These are phyloP conservation scores for Tautogolabrus adspersus DNA, from an alignment of 2,113 vertebrate genomes.

Conservation along the genomic window DNA sequence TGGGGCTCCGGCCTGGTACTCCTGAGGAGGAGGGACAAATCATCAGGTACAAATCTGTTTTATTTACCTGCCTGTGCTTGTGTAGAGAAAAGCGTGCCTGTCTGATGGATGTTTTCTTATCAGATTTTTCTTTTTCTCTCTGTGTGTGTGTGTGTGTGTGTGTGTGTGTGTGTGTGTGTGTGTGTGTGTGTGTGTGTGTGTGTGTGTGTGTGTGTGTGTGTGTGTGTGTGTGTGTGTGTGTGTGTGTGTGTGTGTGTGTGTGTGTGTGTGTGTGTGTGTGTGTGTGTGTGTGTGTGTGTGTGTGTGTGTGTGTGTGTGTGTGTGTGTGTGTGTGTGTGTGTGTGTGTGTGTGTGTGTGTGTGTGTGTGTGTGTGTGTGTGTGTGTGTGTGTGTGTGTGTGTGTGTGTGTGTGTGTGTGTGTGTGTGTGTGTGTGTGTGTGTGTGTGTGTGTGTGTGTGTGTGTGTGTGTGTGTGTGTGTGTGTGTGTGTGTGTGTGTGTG, in stretches of 20 bases:
- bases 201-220: constrained; percentile 41
- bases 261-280: constrained; percentile 40
- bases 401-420: constrained; percentile 33
- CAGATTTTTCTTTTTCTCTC: constrained; percentile 1
- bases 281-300: constrained; percentile 33
- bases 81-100: not conserved
- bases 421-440: constrained; percentile 30
- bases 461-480: constrained; percentile 30
- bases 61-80: not conserved
- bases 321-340: constrained; percentile 43
- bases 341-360: constrained; percentile 30
- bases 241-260: constrained; percentile 42
- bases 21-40: constrained; percentile 98
- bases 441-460: constrained; percentile 43
- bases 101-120: not conserved
- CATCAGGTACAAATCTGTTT: constrained; percentile 86
- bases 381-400: constrained; percentile 44
- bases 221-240: constrained; percentile 24
- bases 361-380: constrained; percentile 33
- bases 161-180: constrained; percentile 28
- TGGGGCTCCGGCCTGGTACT: constrained; percentile 94
- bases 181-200: constrained; percentile 41
- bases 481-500: constrained; percentile 28
- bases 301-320: constrained; percentile 34
- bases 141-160: constrained; percentile 30